Conservation (phyloP, 2,113 vertebrate genomes). For the Halcyon malimbica region DNA sequence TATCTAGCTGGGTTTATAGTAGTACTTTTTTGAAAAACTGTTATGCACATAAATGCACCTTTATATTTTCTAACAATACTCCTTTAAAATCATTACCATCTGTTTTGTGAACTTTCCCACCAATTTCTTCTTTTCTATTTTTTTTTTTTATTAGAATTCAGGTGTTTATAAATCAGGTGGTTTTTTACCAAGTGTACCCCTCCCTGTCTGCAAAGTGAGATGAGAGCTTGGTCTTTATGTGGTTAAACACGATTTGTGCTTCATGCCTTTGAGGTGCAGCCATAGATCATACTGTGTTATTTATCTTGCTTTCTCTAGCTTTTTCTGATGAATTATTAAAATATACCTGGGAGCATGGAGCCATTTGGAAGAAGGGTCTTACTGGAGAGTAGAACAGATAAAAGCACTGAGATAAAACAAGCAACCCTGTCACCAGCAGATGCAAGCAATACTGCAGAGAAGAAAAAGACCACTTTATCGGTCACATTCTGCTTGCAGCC, state of each 20-base stretch:
- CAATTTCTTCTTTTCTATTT: not conserved
- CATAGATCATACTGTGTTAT: conserved; percentile 22
- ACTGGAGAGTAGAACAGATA: conserved; percentile 21
- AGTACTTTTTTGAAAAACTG: not conserved
- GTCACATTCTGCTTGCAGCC: conserved; percentile 5
- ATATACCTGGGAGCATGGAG: conserved; percentile 4
- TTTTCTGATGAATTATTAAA: conserved; percentile 66
- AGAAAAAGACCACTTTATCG: not conserved
- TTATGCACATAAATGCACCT: not conserved
- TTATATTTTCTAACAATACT: not conserved
- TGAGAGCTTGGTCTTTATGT: conserved; percentile 6
- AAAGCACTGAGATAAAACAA: conserved; percentile 49
- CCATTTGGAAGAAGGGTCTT: conserved; percentile 12
- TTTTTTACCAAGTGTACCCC: not conserved
- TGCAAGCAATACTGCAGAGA: not conserved
- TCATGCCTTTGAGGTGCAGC: conserved; percentile 42
- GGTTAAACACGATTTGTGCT: conserved; percentile 54
- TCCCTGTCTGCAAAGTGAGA: not conserved
- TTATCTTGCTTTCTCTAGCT: conserved; percentile 46
- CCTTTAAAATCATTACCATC: not conserved
- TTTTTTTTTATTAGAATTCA: not conserved
- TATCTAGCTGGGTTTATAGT: not conserved
- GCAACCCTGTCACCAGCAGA: conserved; percentile 10
- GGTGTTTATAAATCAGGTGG: not conserved
- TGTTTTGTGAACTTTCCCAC: not conserved